Conservation (phyloP, 2,113 vertebrate species). For the Gadus chalcogrammus region DNA sequence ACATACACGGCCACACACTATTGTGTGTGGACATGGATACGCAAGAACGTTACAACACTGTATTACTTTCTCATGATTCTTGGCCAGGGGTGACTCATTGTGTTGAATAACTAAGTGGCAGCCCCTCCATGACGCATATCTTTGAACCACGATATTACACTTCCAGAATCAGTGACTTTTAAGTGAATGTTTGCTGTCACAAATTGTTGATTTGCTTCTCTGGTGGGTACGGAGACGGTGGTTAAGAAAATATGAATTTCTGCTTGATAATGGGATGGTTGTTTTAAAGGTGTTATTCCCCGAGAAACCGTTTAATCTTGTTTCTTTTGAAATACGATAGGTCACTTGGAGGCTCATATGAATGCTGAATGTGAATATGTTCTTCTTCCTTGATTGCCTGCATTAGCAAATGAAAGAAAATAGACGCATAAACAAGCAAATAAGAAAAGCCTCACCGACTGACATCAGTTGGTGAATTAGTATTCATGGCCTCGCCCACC, state of each 20-base stretch:
- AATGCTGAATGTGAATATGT: too few relatives aligned
- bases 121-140: constrained; percentile 42
- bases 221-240: constrained; percentile 25
- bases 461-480: too few relatives aligned
- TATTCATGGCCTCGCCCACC: too few relatives aligned
- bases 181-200: constrained; percentile 41
- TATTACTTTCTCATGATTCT: constrained; percentile 24
- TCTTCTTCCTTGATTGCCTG: too few relatives aligned
- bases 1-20: neutral
- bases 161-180: constrained; percentile 50
- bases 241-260: constrained; percentile 36
- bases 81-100: constrained; percentile 31
- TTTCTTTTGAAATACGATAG: too few relatives aligned
- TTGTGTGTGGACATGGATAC: too few relatives aligned
- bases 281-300: neutral
- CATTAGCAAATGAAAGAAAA: too few relatives aligned
- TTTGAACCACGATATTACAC: constrained; percentile 21
- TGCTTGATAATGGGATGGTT: constrained; percentile 12
- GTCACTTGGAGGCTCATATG: too few relatives aligned
- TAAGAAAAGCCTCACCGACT: too few relatives aligned
- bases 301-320: too few relatives aligned
- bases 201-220: constrained; percentile 44
- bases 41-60: constrained; percentile 8
- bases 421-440: too few relatives aligned
- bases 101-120: constrained; percentile 38